Conservation (phyloP, 1,140 invertebrate genomes). For the Saccostrea cuccullata region DNA sequence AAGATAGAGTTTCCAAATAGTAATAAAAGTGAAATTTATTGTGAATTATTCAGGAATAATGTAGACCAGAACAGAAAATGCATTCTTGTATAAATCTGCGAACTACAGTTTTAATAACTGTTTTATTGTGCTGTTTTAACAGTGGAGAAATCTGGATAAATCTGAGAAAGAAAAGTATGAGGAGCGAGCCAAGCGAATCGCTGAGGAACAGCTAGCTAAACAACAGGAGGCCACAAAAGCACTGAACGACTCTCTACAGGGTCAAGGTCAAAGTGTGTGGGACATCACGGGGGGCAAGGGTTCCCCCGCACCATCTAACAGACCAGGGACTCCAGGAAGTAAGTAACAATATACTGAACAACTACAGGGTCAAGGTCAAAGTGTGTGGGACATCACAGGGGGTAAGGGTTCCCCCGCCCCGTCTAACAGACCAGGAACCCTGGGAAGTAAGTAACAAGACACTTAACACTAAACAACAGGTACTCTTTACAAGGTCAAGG, state of each 20-base stretch:
- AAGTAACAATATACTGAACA: neutral
- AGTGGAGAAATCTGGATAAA: conserved; percentile 94
- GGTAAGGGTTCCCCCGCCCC: conserved; percentile 46
- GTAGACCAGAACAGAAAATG: too few species aligned
- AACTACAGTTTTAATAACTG: neutral
- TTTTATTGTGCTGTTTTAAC: neutral
- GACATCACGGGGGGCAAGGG: conserved; percentile 40
- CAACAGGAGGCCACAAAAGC: conserved; percentile 73
- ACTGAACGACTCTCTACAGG: conserved; percentile 70
- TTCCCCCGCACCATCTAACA: conserved; percentile 54
- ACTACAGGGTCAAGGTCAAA: neutral
- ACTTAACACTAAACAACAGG: neutral
- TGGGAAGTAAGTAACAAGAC: conserved; percentile 45
- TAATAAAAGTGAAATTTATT: too few species aligned
- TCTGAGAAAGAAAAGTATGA: conserved; percentile 96
- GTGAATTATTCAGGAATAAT: too few species aligned
- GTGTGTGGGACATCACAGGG: too few species aligned
- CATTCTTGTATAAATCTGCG: too few species aligned
- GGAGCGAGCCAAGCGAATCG: conserved; percentile 75
- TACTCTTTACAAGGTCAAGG: too few species aligned
- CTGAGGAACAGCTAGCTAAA: conserved; percentile 74
- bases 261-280: conserved; percentile 70
- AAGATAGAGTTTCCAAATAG: too few species aligned
- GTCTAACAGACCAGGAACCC: conserved; percentile 52
- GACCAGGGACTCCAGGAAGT: conserved; percentile 56